Evolutionary conservation across 1,140 invertebrate genomes (phyloP).

Genomic region (Probaryconus sp.): DNA sequence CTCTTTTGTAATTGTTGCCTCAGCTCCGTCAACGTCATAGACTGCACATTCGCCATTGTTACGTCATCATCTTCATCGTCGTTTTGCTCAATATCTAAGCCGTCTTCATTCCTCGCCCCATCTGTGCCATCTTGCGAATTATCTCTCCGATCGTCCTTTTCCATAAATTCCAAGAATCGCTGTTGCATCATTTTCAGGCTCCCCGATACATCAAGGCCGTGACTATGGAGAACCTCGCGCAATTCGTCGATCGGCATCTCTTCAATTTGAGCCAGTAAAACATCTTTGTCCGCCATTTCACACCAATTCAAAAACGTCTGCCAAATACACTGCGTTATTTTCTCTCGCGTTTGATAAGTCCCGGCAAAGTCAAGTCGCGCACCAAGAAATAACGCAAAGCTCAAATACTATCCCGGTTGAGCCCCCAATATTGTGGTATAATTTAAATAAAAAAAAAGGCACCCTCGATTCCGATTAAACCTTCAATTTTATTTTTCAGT

Average conservation of each 20-base stretch:
- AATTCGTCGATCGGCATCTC: conserved; percentile 8
- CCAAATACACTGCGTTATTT: not conserved
- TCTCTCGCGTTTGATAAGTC: not conserved
- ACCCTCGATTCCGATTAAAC: too few relatives aligned
- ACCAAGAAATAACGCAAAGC: not conserved
- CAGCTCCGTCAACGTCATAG: conserved; percentile 4
- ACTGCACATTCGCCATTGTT: not conserved
- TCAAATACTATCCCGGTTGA: conserved; percentile 3
- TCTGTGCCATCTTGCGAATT: too few relatives aligned
- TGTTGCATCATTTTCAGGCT: not conserved
- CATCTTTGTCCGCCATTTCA: conserved; percentile 4
- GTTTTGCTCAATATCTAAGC: too few relatives aligned
- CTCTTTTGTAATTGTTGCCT: not conserved
- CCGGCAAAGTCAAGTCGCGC: not conserved
- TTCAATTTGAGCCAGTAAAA: not conserved
- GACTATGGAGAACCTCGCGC: conserved; percentile 4
- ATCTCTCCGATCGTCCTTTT: not conserved
- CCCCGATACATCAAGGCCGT: conserved; percentile 1
- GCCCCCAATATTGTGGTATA: conserved; percentile 7
- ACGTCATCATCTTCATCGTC: not conserved
- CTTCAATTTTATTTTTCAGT: too few relatives aligned
- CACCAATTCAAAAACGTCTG: too few relatives aligned
- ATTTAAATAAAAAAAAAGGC: too few relatives aligned
- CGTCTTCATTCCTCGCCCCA: not conserved
- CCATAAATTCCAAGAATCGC: not conserved